These are phyloP conservation scores for Rana temporaria DNA, from an alignment of 2,113 vertebrate species.

Conservation along the genomic window DNA sequence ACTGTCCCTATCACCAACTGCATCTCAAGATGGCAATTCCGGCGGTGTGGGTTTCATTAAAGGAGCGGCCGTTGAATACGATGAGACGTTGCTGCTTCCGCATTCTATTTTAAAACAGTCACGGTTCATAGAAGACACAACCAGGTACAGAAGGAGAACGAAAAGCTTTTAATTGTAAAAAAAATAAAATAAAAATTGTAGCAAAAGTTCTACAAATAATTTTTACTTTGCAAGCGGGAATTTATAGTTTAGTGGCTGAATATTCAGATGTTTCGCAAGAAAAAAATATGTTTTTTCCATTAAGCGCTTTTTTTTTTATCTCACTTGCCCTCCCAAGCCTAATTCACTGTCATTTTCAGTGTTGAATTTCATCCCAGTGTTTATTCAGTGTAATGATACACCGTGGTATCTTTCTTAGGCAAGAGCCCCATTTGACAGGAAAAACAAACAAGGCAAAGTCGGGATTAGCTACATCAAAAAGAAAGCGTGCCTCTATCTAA, in stretches of 20 bases:
- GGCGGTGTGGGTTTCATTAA: slow-evolving; percentile 47
- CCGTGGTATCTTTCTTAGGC: slow-evolving; percentile 37
- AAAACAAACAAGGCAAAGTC: slow-evolving; percentile 60
- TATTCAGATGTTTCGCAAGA: no score
- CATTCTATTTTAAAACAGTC: slow-evolving; percentile 5
- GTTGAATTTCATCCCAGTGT: slow-evolving; percentile 55
- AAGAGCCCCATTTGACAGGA: slow-evolving; percentile 51
- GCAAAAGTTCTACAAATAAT: no score
- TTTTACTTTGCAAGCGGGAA: no score
- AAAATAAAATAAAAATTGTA: no score
- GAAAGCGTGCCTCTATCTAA: slow-evolving; percentile 34
- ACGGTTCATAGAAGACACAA: slow-evolving; percentile 7
- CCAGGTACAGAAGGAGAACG: slow-evolving; percentile 10
- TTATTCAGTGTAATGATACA: slow-evolving; percentile 39
- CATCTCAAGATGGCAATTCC: slow-evolving; percentile 13
- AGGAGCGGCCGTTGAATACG: slow-evolving; percentile 3
- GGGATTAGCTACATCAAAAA: slow-evolving; percentile 59
- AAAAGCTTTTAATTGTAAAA: no score
- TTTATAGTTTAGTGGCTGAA: no score
- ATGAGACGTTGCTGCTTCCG: slow-evolving; percentile 34
- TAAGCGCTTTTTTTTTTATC: not conserved
- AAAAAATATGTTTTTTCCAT: not conserved
- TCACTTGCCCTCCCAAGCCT: not conserved
- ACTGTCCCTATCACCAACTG: slow-evolving; percentile 25
- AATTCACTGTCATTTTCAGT: slow-evolving; percentile 49